Conservation (phyloP, 2,797 vertebrate genomes). For the Notolepis coatsorum region DNA sequence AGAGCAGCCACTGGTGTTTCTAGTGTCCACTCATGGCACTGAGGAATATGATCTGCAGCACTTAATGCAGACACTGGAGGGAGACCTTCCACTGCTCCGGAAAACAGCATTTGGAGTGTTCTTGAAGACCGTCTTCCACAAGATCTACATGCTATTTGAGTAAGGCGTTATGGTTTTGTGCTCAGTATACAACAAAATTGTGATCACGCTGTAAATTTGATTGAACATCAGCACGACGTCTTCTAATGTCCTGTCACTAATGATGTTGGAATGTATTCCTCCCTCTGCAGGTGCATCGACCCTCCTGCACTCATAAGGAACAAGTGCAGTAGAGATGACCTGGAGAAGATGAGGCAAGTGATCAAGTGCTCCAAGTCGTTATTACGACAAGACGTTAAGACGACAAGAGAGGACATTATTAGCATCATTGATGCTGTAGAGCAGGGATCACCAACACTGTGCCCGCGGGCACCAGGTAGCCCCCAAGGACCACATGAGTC, state of each 20-base stretch:
- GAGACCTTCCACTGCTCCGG: slow-evolving; percentile 19
- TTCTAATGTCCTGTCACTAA: slow-evolving; percentile 21
- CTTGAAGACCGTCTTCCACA: background rate
- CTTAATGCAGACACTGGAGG: slow-evolving; percentile 2
- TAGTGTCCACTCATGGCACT: slow-evolving; percentile 23
- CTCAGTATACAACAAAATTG: background rate
- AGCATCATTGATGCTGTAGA: background rate
- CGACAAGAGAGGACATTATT: background rate
- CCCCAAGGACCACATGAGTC: no score
- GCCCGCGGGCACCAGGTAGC: no score
- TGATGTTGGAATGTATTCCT: slow-evolving; percentile 15
- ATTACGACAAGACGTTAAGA: background rate
- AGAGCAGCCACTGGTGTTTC: slow-evolving; percentile 10
- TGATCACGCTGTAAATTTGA: background rate
- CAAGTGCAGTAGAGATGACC: slow-evolving; percentile 9
- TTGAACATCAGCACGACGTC: background rate
- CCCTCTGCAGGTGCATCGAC: slow-evolving; percentile 2
- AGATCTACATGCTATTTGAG: background rate
- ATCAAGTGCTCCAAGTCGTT: background rate
- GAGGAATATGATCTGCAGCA: slow-evolving; percentile 32
- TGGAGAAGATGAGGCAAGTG: background rate
- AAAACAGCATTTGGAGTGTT: slow-evolving; percentile 17
- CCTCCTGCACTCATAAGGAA: slow-evolving; percentile 8
- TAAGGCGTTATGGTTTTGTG: background rate
- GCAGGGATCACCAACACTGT: background rate